These are phyloP conservation scores for Epinephelus fuscoguttatus DNA, from an alignment of 2,113 vertebrate genomes.

Conservation along the genomic window DNA sequence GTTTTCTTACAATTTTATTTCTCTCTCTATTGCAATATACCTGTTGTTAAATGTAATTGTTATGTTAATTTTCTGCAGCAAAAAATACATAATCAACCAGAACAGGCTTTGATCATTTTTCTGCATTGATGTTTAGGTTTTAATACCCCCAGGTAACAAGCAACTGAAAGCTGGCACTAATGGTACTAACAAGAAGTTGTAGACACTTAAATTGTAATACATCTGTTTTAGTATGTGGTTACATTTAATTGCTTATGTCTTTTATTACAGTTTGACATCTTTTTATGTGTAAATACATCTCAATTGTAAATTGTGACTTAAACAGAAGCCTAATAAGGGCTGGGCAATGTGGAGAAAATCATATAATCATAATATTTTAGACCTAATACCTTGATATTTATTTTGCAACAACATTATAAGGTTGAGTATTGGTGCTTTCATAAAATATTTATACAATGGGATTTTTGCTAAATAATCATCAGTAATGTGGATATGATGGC, in stretches of 20 bases:
- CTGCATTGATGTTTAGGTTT: slow-evolving; percentile 27
- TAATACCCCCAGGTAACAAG: slow-evolving; percentile 16
- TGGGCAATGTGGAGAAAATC: too few species aligned
- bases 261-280: slow-evolving; percentile 5
- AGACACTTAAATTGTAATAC: background rate
- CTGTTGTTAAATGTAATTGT: slow-evolving; percentile 28
- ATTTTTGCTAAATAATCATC: too few species aligned
- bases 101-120: slow-evolving; percentile 26
- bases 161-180: background rate
- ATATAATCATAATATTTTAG: too few species aligned
- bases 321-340: background rate
- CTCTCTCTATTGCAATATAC: background rate
- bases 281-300: slow-evolving; percentile 13
- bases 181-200: slow-evolving; percentile 4
- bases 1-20: slow-evolving; percentile 2
- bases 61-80: background rate
- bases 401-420: too few species aligned
- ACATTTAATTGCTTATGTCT: background rate
- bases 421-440: too few species aligned
- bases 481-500: too few species aligned
- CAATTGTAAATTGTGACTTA: background rate
- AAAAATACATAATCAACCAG: slow-evolving; percentile 30
- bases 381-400: too few species aligned
- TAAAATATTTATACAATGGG: too few species aligned
- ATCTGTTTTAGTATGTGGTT: slow-evolving; percentile 9